phyloP scores from a whole-genome alignment of 2,797 vertebrate species.

The Lepilemur ruficaudatus region DNA sequence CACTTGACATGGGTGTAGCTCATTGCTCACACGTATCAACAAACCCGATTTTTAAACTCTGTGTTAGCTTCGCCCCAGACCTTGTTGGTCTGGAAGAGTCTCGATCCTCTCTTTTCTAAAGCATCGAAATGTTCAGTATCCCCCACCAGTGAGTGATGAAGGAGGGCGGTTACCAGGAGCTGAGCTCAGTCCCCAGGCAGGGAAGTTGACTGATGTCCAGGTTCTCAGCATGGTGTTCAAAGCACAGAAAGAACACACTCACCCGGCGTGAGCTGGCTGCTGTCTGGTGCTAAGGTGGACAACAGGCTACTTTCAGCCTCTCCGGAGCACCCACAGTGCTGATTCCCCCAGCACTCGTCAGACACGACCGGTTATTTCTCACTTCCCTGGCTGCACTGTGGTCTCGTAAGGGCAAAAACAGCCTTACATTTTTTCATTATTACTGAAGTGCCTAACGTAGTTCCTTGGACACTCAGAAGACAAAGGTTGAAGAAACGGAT shows the following conservation, averaged over 20 bases:
- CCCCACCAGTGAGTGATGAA: neutral
- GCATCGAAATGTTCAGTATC: neutral
- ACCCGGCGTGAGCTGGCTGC: rapidly evolving
- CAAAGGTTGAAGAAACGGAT: neutral
- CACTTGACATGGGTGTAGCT: neutral
- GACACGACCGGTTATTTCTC: neutral
- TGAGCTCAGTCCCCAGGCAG: neutral
- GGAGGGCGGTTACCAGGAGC: neutral
- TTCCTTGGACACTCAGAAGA: neutral
- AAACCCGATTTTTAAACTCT: neutral
- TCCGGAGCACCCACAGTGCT: neutral
- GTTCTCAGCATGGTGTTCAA: rapidly evolving
- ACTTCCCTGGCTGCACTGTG: rapidly evolving
- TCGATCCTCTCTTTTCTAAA: neutral
- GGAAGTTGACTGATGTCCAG: neutral
- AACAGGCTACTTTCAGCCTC: no score
- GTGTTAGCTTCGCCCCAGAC: neutral
- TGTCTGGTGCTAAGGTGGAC: rapidly evolving
- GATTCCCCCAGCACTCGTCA: no score
- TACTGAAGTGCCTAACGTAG: neutral
- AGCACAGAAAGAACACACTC: neutral
- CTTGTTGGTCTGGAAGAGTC: neutral
- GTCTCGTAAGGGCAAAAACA: rapidly evolving
- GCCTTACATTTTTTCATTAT: neutral
- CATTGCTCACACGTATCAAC: neutral